Base-by-base conservation (phyloP, 2,797 vertebrate genomes). In the Melanotaenia boesemani region DNA sequence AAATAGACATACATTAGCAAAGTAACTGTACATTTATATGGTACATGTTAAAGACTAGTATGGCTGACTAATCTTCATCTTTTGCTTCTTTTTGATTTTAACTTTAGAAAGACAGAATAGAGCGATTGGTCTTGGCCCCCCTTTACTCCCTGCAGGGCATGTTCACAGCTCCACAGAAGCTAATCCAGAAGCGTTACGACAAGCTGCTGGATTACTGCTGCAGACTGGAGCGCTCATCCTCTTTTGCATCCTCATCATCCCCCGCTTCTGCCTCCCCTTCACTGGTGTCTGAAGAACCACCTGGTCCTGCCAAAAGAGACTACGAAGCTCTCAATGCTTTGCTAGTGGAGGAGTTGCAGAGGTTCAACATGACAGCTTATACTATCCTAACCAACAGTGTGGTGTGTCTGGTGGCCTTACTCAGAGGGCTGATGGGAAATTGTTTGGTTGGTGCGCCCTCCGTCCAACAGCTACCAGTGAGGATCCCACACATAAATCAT, bases 181-280 rank as follows among this genome's bases (percentile, higher is more conserved):
- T 99, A 77, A 98, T 99, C 83, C 97, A 98, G 92, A 99, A 99
- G 80, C 97, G 98, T 59, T 98, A 98, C 0, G 97, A 99, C 92
- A 99, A 99, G 88, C 82, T 99, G 63, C 91, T 99, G 74, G 97
- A 99, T 91, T 97, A 96, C 84, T 96, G 96, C 91, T 95, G 97
- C 91, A 95, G 77, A 74, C 89, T 96, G 69, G 96, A 96, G 86
- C 94, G 92, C 77, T 94, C 95, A 0, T 93, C 94, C 1, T 94
- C 94, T 44, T 77, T 84, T 48, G 81, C 87, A 60, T 89, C 95
- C 59, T 82, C 88, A 2, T 88, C 79, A 1, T 84, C 79, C 34
- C 74, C 72, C 61, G 9, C 80, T 1, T 70, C 88, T 3, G 81
- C 90, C 37, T 74, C 86, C 36, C 48, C 88, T 16, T 86, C 87